Percentiles rank a stretch among this genome's conserved stretches.
Conservation (phyloP, 1,140 invertebrate species). For the Lerema accius region DNA sequence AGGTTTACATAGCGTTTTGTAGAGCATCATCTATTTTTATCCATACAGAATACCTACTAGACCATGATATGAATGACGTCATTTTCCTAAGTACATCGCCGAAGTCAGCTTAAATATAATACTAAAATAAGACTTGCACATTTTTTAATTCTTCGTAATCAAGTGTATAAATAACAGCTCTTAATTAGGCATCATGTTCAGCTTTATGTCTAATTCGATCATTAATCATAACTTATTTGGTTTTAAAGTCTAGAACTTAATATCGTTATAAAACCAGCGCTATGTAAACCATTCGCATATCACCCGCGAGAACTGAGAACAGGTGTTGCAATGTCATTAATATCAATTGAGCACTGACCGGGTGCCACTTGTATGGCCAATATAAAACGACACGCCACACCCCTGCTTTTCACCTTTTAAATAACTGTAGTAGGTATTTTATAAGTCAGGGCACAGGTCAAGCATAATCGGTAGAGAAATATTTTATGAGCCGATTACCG, state of each 20-base stretch:
- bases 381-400: constrained; percentile 46
- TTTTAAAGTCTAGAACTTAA: not conserved
- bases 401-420: constrained; percentile 38
- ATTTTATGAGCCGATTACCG: constrained; percentile 74
- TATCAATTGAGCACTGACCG: constrained; percentile 77
- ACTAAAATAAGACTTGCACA: too few species aligned
- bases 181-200: too few species aligned
- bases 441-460: constrained; percentile 44
- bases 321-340: constrained; percentile 75
- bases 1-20: constrained; percentile 49
- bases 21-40: too few species aligned
- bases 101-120: too few species aligned
- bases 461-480: constrained; percentile 53
- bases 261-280: not conserved
- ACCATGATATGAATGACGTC: too few species aligned
- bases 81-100: too few species aligned
- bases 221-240: too few species aligned
- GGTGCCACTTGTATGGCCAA: constrained; percentile 52
- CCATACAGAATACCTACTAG: too few species aligned
- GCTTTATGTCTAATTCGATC: too few species aligned
- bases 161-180: too few species aligned
- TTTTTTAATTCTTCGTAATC: too few species aligned
- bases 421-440: constrained; percentile 24
- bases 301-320: constrained; percentile 57
- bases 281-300: constrained; percentile 55